phyloP scores from a whole-genome alignment of 2,797 vertebrate species.

The Pteropus rufus region DNA sequence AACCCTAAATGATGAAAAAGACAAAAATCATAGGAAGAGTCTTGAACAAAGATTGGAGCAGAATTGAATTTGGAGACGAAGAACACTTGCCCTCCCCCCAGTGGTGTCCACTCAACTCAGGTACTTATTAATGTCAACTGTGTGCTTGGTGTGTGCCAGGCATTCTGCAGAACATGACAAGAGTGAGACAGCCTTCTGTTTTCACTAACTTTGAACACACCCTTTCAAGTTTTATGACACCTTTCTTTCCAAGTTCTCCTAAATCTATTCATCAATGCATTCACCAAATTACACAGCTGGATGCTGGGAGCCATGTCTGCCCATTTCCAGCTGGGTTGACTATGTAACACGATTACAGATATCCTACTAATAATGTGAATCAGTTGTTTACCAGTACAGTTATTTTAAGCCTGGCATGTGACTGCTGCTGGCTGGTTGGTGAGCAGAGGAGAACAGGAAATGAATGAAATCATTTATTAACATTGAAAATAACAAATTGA shows the following conservation, averaged over 20 bases:
- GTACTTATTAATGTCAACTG: not conserved
- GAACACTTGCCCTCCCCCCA: not conserved
- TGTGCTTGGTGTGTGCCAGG: not conserved
- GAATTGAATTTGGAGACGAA: not conserved
- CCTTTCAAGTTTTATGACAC: not conserved
- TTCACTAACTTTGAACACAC: not conserved
- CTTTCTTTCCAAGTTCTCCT: not conserved
- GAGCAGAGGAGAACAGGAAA: constrained; percentile 67
- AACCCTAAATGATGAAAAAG: not conserved
- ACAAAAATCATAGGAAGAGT: not conserved
- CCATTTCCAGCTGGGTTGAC: not conserved
- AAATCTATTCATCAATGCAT: not conserved
- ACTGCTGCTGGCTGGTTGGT: constrained; percentile 48
- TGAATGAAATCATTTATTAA: constrained; percentile 68
- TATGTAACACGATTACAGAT: constrained; percentile 22
- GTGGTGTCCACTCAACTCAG: not conserved
- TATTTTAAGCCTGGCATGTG: constrained; percentile 65
- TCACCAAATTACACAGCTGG: not conserved
- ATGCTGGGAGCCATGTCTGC: not conserved
- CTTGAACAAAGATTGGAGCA: not conserved
- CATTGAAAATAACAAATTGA: constrained; percentile 64
- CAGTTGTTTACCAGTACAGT: constrained; percentile 50
- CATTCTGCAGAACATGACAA: not conserved
- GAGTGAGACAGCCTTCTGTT: not conserved
- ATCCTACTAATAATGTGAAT: constrained; percentile 42